Conservation (phyloP, 1,140 invertebrate species). For the Riptortus pedestris region DNA sequence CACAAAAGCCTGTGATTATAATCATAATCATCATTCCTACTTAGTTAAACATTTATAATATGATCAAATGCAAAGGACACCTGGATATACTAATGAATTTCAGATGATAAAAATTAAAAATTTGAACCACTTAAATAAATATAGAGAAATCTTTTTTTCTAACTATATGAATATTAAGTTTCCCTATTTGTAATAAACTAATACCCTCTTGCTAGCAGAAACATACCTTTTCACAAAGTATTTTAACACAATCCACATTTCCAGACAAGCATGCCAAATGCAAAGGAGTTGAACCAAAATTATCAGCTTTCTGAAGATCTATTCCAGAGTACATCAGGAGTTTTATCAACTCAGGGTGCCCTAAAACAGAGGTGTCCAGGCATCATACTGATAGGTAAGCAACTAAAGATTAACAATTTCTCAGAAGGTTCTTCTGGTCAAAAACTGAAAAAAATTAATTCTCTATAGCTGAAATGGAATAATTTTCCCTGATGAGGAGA, state of each 20-base stretch:
- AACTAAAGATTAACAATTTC: background rate
- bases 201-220: no score
- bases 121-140: no score
- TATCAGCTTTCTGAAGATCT: slow-evolving; percentile 76
- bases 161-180: no score
- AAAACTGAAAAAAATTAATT: background rate
- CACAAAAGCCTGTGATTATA: no score
- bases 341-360: slow-evolving; percentile 74
- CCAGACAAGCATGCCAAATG: slow-evolving; percentile 86
- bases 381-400: background rate
- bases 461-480: background rate
- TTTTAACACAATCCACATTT: slow-evolving; percentile 65
- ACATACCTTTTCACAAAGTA: slow-evolving; percentile 72
- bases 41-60: no score
- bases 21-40: no score
- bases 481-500: no score
- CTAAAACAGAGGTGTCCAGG: slow-evolving; percentile 32
- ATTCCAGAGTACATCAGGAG: slow-evolving; percentile 84
- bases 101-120: no score
- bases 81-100: no score
- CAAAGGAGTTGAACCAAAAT: slow-evolving; percentile 85
- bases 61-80: no score
- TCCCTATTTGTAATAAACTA: no score
- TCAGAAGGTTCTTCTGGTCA: background rate
- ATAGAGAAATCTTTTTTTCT: no score